These are phyloP conservation scores for Potamarius usumacintae DNA, from an alignment of 2,113 vertebrate species.

Conservation along the genomic window DNA sequence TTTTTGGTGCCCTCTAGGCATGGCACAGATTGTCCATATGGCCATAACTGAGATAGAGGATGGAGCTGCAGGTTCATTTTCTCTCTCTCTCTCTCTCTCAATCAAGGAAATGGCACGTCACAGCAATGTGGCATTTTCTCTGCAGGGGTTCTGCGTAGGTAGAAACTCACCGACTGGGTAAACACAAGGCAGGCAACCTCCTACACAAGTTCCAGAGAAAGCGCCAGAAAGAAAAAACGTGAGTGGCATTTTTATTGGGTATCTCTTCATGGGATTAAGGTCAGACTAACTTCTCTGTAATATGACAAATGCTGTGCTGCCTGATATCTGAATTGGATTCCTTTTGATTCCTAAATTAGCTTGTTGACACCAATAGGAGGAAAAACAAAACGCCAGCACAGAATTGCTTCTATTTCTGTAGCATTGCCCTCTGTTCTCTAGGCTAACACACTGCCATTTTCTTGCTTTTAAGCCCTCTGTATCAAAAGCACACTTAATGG, in stretches of 20 bases:
- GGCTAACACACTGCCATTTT: slow-evolving; percentile 22
- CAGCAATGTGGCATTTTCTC: slow-evolving; percentile 48
- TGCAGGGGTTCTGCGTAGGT: slow-evolving; percentile 45
- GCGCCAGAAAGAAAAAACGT: slow-evolving; percentile 19
- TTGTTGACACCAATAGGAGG: background rate
- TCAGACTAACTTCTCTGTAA: slow-evolving; percentile 24
- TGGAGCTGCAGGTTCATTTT: background rate
- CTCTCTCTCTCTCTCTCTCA: slow-evolving; percentile 7
- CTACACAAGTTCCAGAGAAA: slow-evolving; percentile 41
- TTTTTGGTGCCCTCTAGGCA: slow-evolving; percentile 5
- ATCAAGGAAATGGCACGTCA: slow-evolving; percentile 36
- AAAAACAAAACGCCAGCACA: slow-evolving; percentile 10
- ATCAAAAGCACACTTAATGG: slow-evolving; percentile 57
- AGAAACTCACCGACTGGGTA: slow-evolving; percentile 43
- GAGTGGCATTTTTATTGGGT: slow-evolving; percentile 17
- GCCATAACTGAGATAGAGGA: background rate
- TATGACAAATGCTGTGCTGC: background rate
- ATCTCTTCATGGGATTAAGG: slow-evolving; percentile 21
- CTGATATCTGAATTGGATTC: slow-evolving; percentile 12
- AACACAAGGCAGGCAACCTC: slow-evolving; percentile 50
- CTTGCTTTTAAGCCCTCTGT: slow-evolving; percentile 51
- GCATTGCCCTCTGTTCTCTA: background rate
- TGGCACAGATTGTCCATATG: slow-evolving; percentile 20
- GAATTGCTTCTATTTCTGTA: slow-evolving; percentile 27
- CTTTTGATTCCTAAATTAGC: slow-evolving; percentile 29